Evolutionary conservation across 64 coral and sea anemone species (phyloP).

Genomic region (Dendronephthya gigantea): DNA sequence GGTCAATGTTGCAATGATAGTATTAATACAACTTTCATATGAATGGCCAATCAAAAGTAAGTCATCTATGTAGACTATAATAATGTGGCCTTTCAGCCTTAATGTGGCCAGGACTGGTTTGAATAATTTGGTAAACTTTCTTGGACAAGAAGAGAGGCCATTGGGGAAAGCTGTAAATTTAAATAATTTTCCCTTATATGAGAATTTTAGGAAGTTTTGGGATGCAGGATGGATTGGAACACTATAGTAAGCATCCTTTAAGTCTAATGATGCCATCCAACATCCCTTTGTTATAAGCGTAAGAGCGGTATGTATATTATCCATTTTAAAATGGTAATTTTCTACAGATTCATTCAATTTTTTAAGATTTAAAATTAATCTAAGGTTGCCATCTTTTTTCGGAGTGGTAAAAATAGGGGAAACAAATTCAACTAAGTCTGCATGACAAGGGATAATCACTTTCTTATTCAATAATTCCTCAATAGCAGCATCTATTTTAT

Average conservation of each 20-base stretch:
- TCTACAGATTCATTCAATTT: not conserved
- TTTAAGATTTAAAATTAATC: not conserved
- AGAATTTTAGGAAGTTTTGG: not conserved
- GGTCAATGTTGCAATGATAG: not conserved
- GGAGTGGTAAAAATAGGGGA: not conserved
- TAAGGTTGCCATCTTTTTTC: not conserved
- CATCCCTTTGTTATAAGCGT: not conserved
- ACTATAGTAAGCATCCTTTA: too few relatives aligned
- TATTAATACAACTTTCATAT: not conserved
- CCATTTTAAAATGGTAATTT: not conserved
- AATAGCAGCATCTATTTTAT: not conserved
- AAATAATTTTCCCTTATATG: not conserved
- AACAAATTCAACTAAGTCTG: not conserved
- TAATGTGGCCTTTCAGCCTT: not conserved
- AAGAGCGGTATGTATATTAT: not conserved
- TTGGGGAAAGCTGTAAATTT: not conserved
- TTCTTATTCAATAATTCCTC: not conserved
- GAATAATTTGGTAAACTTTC: not conserved
- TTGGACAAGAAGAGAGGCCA: not conserved
- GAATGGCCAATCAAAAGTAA: not conserved
- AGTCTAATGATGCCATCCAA: not conserved
- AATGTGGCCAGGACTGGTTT: not conserved
- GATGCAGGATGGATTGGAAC: not conserved
- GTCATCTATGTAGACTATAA: not conserved
- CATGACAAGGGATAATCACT: not conserved